Conservation (phyloP, 2,888 invertebrate species). For the Drosophila hawaiiensis region DNA sequence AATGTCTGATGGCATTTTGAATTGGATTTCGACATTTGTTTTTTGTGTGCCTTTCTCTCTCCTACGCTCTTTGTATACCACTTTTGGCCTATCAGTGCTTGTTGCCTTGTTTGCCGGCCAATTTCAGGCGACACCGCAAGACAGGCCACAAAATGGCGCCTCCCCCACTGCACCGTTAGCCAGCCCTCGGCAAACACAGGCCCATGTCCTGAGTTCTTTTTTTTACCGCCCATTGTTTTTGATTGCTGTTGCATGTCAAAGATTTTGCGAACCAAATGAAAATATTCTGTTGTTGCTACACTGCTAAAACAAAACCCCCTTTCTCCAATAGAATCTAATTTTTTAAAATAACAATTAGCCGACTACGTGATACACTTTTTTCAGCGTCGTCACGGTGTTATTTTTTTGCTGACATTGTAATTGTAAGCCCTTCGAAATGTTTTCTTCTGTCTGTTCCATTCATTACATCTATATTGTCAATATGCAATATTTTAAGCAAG, state of each 20-base stretch:
- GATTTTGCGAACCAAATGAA: conserved; percentile 72
- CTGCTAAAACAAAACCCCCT: conserved; percentile 8
- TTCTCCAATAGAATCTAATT: neutral
- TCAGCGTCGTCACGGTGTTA: neutral
- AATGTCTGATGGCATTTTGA: conserved; percentile 80
- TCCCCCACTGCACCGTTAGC: neutral
- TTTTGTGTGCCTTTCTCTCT: conserved; percentile 18
- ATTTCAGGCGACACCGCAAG: conserved; percentile 74
- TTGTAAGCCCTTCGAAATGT: neutral
- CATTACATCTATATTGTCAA: neutral
- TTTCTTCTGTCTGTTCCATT: neutral
- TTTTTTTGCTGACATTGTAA: neutral
- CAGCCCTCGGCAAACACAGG: neutral
- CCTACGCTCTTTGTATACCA: conserved; percentile 13
- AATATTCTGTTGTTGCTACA: conserved; percentile 59
- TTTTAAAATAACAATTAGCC: neutral
- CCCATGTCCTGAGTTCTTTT: conserved; percentile 3
- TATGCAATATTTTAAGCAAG: neutral
- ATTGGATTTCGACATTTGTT: conserved; percentile 70
- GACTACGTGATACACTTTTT: neutral
- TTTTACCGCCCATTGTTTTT: conserved; percentile 48
- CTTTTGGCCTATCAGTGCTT: conserved; percentile 23
- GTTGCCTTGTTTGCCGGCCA: conserved; percentile 59
- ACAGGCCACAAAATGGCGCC: conserved; percentile 71
- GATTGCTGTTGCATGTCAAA: conserved; percentile 78